These are phyloP conservation scores for Rhabdornis inornatus DNA, from an alignment of 2,113 vertebrate species.

Conservation along the genomic window DNA sequence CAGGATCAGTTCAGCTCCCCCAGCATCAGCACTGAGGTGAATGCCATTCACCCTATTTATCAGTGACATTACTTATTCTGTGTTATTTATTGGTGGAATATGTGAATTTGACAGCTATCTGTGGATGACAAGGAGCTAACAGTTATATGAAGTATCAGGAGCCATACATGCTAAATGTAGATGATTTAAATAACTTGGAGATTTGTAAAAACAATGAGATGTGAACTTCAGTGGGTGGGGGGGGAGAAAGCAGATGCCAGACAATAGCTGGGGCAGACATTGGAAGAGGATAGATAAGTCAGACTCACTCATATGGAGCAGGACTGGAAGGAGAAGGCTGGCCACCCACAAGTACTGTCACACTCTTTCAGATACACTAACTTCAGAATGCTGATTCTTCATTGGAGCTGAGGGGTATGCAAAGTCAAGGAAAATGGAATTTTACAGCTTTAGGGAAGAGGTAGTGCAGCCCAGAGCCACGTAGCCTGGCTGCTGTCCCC, in stretches of 20 bases:
- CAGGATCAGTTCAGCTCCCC: neutral
- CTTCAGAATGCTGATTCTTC: neutral
- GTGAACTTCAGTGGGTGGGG: fast-evolving
- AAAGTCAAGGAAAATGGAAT: neutral
- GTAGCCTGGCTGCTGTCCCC: neutral
- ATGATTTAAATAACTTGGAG: neutral
- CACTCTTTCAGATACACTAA: fast-evolving
- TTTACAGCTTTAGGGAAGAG: neutral
- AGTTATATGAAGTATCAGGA: neutral
- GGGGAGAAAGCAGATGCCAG: neutral
- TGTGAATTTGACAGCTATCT: neutral
- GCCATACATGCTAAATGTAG: neutral
- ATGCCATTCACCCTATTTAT: neutral
- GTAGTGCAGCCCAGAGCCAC: neutral
- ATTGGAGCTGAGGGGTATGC: neutral
- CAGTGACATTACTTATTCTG: neutral
- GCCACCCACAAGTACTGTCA: neutral
- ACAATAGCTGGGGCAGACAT: neutral
- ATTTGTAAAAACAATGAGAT: neutral
- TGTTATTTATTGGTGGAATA: neutral
- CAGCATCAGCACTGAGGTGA: fast-evolving
- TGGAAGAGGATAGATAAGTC: neutral
- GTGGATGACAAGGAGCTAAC: neutral
- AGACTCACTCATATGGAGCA: neutral
- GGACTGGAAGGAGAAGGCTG: neutral